Base-by-base conservation (phyloP, 2,797 vertebrate genomes). In the Florisuga fusca region DNA sequence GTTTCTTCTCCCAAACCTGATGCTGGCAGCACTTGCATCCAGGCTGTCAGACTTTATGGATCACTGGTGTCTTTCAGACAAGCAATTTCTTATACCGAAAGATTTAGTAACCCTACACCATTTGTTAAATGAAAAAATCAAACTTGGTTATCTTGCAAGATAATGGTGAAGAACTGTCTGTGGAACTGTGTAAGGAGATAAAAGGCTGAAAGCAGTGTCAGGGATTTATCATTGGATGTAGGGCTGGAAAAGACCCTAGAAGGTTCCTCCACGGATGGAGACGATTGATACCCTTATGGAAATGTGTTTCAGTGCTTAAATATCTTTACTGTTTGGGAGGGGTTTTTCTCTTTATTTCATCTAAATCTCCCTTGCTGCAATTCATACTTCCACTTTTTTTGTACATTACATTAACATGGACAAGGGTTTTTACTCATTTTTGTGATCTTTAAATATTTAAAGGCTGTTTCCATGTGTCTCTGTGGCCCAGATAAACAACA, bases 101-200 rank as follows among this genome's bases (percentile, higher is more conserved):
- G 84, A 89, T 89, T 92, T 94, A 83, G 72, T 89, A 91, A 94
- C 57, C 34, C 48, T 63, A 55, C 38, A 59, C 51, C 53, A 59
- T 91, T 93, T 77, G 82, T 80, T 93, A 91, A 94, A 91, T 80
- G 48, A 87, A 91, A 89, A 93, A 91, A 91, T 91, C 85, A 89
- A 80, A 94, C 72, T 76, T 83, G 31, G 90, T 94, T 93, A 74
- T 91, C 76, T 83, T 63, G 51, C 3, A 26, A 89, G 72, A 83
- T 83, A 80, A 94, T 15, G 6, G 75, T 85, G 84, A 95, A 83
- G 87, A 91, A 63, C 21, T 3, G 74, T 27, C 67, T 73, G 51
- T 80, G 75, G 66, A 87, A 69, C 48, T 33, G 51, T 78, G 77
- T 71, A 50, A 61, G 74, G 63, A 71, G 84, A 84, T 75, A 71